Conservation (phyloP, 2,113 vertebrate species). For the Hiodon alosoides region DNA sequence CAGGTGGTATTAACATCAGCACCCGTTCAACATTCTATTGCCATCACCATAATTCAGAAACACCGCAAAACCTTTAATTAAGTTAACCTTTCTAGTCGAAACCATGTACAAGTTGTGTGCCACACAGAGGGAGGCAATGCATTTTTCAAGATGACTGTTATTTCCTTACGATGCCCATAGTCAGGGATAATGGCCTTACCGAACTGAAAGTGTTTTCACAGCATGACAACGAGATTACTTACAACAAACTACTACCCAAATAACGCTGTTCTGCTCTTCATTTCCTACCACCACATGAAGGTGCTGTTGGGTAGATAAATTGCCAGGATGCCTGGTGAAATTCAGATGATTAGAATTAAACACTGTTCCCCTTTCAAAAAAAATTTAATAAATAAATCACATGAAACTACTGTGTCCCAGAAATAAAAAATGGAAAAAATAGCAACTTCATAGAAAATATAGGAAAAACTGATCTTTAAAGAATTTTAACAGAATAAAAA, state of each 20-base stretch:
- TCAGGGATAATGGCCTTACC: constrained; percentile 5
- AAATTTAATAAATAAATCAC: too few species aligned
- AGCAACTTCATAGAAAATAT: too few species aligned
- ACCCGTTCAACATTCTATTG: background rate
- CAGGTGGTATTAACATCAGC: background rate
- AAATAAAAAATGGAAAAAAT: too few species aligned
- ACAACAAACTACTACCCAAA: background rate
- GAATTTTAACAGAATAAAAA: too few species aligned
- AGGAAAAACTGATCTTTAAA: too few species aligned
- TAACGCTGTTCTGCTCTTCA: background rate
- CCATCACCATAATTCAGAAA: background rate
- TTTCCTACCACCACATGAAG: constrained; percentile 19
- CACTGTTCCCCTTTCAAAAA: background rate
- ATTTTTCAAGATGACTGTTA: constrained; percentile 7
- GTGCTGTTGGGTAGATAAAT: constrained; percentile 20
- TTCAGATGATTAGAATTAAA: background rate
- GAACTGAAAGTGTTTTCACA: background rate
- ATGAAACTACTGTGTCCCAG: too few species aligned
- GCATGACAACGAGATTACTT: constrained; percentile 7
- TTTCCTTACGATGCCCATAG: background rate
- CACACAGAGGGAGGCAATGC: background rate
- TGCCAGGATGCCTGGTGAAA: background rate
- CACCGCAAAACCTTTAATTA: background rate
- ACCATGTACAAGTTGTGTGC: background rate
- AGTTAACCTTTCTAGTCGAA: background rate